A percentile compares a stretch with the other conserved stretches of the same genome.
Conservation (phyloP, 2,888 invertebrate species). For the Nephrotoma flavescens region DNA sequence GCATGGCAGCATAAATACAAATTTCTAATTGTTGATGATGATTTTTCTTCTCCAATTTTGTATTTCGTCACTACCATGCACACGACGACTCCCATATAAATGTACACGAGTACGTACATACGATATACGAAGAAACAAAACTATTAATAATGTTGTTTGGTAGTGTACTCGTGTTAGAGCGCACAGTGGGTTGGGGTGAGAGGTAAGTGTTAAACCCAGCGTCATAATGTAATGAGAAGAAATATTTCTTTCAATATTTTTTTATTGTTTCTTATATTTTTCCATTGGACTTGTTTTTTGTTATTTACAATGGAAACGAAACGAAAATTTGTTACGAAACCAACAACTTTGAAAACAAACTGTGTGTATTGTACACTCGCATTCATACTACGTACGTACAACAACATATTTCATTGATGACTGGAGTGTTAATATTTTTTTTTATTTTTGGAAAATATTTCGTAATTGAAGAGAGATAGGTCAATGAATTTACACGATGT, state of each 20-base stretch:
- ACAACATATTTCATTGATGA: not conserved
- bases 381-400: not conserved
- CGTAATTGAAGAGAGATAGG: not conserved
- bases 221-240: not conserved
- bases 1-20: not conserved
- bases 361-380: not conserved
- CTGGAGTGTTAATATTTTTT: not conserved
- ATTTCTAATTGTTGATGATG: not conserved
- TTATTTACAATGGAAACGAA: not conserved
- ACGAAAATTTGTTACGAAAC: not conserved
- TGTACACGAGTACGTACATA: not conserved
- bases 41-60: not conserved
- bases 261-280: not conserved
- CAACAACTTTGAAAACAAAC: not conserved
- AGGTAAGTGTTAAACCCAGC: not conserved
- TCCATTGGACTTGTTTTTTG: not conserved
- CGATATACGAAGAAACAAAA: not conserved
- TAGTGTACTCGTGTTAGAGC: not conserved
- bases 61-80: not conserved
- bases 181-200: not conserved
- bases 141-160: not conserved
- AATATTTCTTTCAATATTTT: not conserved
- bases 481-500: not conserved
- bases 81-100: not conserved
- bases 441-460: not conserved